Conservation (phyloP, 2,888 invertebrate genomes). For the Hypolimnas misippus region DNA sequence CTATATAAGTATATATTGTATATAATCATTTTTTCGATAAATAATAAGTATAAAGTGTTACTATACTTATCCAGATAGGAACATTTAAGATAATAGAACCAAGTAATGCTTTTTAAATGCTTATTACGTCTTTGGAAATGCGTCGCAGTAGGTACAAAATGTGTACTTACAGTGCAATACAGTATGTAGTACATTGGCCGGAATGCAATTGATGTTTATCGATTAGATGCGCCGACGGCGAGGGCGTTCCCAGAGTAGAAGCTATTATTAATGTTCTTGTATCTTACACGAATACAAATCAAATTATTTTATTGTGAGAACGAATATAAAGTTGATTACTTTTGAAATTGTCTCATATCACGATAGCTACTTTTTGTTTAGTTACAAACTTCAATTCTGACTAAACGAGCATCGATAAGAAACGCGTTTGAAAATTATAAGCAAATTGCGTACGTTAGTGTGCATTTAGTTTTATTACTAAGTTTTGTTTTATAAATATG, state of each 20-base stretch:
- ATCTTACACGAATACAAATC: slow-evolving; percentile 20
- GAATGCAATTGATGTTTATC: slow-evolving; percentile 70
- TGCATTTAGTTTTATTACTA: background rate
- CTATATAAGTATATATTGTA: too few species aligned
- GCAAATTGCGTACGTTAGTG: background rate
- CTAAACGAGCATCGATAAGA: background rate
- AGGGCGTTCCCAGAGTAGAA: slow-evolving; percentile 53
- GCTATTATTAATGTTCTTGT: slow-evolving; percentile 50
- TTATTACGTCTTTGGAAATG: background rate
- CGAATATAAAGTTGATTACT: background rate
- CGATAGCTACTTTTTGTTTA: background rate
- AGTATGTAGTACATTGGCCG: slow-evolving; percentile 35
- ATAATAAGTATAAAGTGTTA: background rate
- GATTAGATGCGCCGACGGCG: slow-evolving; percentile 68
- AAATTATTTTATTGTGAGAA: slow-evolving; percentile 14
- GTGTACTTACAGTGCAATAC: slow-evolving; percentile 17
- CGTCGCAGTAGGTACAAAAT: background rate
- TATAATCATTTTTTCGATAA: too few species aligned
- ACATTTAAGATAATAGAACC: too few species aligned
- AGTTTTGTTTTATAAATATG: background rate
- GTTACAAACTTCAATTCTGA: background rate
- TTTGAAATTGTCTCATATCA: background rate
- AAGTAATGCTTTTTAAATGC: background rate
- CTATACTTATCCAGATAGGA: background rate
- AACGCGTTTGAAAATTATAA: background rate